Base-by-base conservation (phyloP, 2,888 invertebrate species). In the Drosophila eohydei region DNA sequence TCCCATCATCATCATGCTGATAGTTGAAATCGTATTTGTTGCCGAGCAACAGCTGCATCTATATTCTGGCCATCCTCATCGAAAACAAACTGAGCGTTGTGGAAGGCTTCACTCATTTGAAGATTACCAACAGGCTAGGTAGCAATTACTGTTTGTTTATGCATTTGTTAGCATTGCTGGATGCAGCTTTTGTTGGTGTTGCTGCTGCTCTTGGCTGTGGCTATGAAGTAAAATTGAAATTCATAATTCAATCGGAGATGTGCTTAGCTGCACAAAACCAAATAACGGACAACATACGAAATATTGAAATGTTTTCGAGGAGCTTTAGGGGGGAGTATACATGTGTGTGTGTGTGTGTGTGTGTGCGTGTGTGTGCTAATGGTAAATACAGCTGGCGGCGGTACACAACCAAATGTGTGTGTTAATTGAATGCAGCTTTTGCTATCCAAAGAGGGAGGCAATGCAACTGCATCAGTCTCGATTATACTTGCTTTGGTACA, bases 231-330 rank as follows among this genome's bases (percentile, higher is more conserved):
- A 83, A 87, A 87, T 88, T 85, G 81, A 81, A 88, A 88, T 88
- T 89, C 88, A 88, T 87, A 89, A 88, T 88, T 87, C 83, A 89
- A 88, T 88, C 85, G 83, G 78, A 85, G 58, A 76, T 85, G 77
- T 80, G 77, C 74, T 74, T 78, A 71, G 83, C 71, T 73, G 78
- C 62, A 76, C 76, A 83, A 60, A 79, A 66, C 64, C 69, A 52
- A 68, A 71, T 62, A 77, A 59, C 50, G 51, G 64, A 60, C 64
- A 66, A 75, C 75, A 71, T 80, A 74, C 62, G 67, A 73, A 77
- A 72, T 78, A 36, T 63, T 54, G 56, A 46, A 61, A 66, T 57
- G 66, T 57, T 59, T 69, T 51, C 51, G 16, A 26, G 40, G 26
- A 8, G 34, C 8, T 41, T 41, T 6, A 40, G 4, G 58, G 28